phyloP scores from a whole-genome alignment of 1,140 invertebrate species.

The Macrocentrus cingulum region DNA sequence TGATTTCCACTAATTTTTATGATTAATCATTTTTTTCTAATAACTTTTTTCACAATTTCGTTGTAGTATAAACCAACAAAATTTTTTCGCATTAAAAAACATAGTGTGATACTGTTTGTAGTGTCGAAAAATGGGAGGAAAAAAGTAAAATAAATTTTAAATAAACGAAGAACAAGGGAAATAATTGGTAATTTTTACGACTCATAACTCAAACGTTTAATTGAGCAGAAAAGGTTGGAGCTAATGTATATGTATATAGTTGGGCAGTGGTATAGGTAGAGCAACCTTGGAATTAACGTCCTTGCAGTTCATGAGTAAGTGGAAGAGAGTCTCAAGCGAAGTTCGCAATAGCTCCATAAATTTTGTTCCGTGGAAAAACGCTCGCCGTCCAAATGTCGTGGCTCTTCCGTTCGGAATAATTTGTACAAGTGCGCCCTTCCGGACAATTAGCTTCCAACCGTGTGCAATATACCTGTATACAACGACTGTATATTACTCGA shows the following conservation, averaged over 20 bases:
- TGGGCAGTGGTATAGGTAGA: too few relatives aligned
- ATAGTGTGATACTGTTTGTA: too few relatives aligned
- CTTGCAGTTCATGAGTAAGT: conserved; percentile 1
- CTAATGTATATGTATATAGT: neutral
- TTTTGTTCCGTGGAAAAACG: conserved; percentile 26
- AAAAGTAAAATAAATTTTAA: too few relatives aligned
- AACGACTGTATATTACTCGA: conserved; percentile 11
- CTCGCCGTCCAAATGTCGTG: conserved; percentile 44
- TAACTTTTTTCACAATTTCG: too few relatives aligned
- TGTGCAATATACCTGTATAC: conserved; percentile 2
- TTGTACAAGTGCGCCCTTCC: conserved; percentile 31
- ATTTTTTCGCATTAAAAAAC: too few relatives aligned
- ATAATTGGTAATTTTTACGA: too few relatives aligned
- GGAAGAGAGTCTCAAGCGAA: conserved; percentile 1
- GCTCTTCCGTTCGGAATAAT: conserved; percentile 33
- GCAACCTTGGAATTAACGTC: neutral
- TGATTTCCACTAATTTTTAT: too few relatives aligned
- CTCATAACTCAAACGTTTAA: conserved; percentile 7
- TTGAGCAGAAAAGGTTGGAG: conserved; percentile 4
- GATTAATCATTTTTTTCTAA: too few relatives aligned
- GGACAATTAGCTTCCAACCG: conserved; percentile 25
- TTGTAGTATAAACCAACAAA: too few relatives aligned
- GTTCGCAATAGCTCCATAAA: conserved; percentile 29
- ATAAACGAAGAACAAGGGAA: too few relatives aligned
- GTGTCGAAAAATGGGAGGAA: too few relatives aligned